Evolutionary conservation across 92 coral and sea anemone genomes (phyloP).

Genomic region (Epizoanthus stellaris): DNA sequence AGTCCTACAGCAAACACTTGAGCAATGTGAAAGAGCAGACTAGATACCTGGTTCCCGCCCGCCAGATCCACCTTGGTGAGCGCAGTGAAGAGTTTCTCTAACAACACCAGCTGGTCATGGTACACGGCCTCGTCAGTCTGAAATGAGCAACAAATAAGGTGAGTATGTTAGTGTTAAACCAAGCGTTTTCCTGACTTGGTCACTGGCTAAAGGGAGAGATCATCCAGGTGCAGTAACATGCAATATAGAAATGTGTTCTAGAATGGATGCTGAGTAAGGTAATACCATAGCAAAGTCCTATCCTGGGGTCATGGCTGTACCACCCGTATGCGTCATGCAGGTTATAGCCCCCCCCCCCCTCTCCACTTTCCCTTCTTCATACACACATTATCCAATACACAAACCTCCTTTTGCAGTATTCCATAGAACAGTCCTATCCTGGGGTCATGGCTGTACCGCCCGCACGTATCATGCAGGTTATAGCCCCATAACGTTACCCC

Average conservation of each 20-base stretch:
- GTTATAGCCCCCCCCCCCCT: no score
- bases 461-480: constrained; percentile 81
- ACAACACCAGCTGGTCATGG: constrained; percentile 88
- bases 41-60: constrained; percentile 88
- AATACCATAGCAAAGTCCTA: neutral
- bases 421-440: constrained; percentile 87
- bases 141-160: constrained; percentile 13
- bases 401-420: constrained; percentile 90
- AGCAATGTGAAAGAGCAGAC: neutral
- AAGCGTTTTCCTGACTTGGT: neutral
- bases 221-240: no score
- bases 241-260: no score
- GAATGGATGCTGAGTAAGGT: no score
- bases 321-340: constrained; percentile 89
- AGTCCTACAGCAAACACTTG: no score
- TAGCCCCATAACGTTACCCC: neutral
- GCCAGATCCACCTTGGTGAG: constrained; percentile 86
- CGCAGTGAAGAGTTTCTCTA: constrained; percentile 86
- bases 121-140: constrained; percentile 93
- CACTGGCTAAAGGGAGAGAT: neutral
- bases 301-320: constrained; percentile 89
- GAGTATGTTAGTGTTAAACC: no score
- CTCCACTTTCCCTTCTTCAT: no score
- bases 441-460: constrained; percentile 88
- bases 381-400: neutral